A percentile compares a stretch with the other conserved stretches of the same genome.
Evolutionary conservation across 1,140 invertebrate genomes (phyloP).

Genomic region (Orchestia grillus): DNA sequence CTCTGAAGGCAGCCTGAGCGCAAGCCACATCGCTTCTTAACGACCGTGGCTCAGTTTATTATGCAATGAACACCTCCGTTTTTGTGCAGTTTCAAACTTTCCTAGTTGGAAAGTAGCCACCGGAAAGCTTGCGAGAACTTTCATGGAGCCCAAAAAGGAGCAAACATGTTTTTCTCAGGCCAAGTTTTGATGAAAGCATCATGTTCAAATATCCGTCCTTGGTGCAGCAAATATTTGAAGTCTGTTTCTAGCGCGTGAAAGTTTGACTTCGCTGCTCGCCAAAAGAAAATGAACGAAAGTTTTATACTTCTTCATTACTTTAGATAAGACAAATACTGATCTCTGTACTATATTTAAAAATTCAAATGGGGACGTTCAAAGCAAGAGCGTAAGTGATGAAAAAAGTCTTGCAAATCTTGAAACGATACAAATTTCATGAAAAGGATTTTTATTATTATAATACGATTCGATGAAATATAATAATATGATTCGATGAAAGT

Average conservation of each 20-base stretch:
- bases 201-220: neutral
- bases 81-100: neutral
- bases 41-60: neutral
- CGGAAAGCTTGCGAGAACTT: neutral
- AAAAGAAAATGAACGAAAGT: too few relatives aligned
- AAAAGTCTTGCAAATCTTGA: too few relatives aligned
- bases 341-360: too few relatives aligned
- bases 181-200: neutral
- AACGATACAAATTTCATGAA: too few relatives aligned
- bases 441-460: too few relatives aligned
- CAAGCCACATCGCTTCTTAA: neutral
- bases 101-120: neutral
- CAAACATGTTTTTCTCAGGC: neutral
- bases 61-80: neutral
- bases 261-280: neutral
- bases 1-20: neutral
- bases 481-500: too few relatives aligned
- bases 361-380: too few relatives aligned
- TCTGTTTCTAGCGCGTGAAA: neutral
- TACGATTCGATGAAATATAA: too few relatives aligned
- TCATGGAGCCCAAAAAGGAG: neutral
- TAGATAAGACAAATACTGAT: too few relatives aligned
- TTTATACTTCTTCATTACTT: too few relatives aligned
- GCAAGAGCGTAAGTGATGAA: too few relatives aligned
- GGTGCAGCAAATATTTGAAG: neutral